Base-by-base conservation (phyloP, 2,797 vertebrate genomes). In the Pseudochaenichthys georgianus region DNA sequence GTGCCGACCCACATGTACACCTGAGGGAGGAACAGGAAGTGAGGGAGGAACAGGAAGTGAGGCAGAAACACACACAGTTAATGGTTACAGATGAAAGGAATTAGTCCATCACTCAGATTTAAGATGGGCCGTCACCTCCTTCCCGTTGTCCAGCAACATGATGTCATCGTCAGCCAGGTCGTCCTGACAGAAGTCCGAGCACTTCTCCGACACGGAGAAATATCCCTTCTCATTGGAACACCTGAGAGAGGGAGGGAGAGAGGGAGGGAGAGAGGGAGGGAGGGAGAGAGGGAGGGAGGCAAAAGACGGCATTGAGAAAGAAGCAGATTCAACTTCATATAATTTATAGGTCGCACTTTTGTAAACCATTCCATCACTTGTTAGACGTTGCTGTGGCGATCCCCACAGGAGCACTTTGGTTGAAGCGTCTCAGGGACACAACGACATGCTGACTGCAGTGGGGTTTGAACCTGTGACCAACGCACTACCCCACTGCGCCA, bases 1-100 rank as follows among this genome's bases (percentile, higher is more conserved):
- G 95, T 96, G 34, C 98, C 98, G 4, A 99, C 98, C 98, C 98
- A 99, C 98, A 99, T 99, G 90, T 99, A 99, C 73, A 99, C 98
- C 98, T 99, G 92, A 0, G 6, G 43, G 31, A 55, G 9, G 34
- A 16, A 2, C 11, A 23, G 84, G 9, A 88, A 9, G 10, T 99
- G 92, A 0, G 6, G 43, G 31, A 55, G 9, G 34, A 16, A 2
- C 11, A 23, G 84, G 9, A 88, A 9, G 10, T n/a, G 3, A 1
- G 16, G 57, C 11, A 88, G 3, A 70, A 5, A 46, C 23, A 50
- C 16, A 55, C 4, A 73, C 3, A 28, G 13, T 48, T 0, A 43
- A 42, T 13, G 21, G 47, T 12, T 2, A 43, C 7, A 11, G 45
- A 48, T n/a, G 2, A 55, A 15, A 61, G 6, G 3, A 15, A 28